A percentile compares a stretch with the other conserved stretches of the same genome.
Evolutionary conservation across 2,888 invertebrate genomes (phyloP).

Genomic region (Calephelis perditalis): DNA sequence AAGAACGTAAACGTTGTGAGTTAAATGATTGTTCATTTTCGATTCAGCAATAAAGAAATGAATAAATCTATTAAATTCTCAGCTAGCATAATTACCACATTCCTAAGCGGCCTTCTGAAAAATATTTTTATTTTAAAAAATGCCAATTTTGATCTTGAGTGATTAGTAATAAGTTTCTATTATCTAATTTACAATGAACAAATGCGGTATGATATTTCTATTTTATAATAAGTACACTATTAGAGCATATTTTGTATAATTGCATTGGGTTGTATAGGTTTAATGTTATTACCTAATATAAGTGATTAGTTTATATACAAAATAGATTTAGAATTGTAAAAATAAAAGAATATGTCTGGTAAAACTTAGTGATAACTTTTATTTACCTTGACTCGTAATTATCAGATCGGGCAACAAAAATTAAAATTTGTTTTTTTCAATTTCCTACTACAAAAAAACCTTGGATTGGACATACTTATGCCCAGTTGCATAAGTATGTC

Average conservation of each 20-base stretch:
- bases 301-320: slow-evolving; percentile 47
- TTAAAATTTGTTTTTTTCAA: no score
- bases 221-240: slow-evolving; percentile 58
- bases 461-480: no score
- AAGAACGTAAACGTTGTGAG: no score
- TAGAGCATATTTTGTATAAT: slow-evolving; percentile 73
- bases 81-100: slow-evolving; percentile 38
- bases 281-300: slow-evolving; percentile 40
- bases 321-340: slow-evolving; percentile 53
- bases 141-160: slow-evolving; percentile 20
- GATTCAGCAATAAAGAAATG: no score
- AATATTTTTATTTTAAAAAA: slow-evolving; percentile 21
- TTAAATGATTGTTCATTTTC: no score
- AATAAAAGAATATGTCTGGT: slow-evolving; percentile 56
- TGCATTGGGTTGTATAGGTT: slow-evolving; percentile 73
- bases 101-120: slow-evolving; percentile 41
- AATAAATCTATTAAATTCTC: slow-evolving; percentile 18
- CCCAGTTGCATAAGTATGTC: no score
- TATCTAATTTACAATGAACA: slow-evolving; percentile 56
- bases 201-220: slow-evolving; percentile 63
- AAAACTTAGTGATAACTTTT: slow-evolving; percentile 53
- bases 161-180: slow-evolving; percentile 38
- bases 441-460: no score
- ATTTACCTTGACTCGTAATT: slow-evolving; percentile 42
- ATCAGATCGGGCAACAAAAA: no score